Evolutionary conservation across 2,113 vertebrate species (phyloP).

Genomic region (Petrocephalus zakoni): DNA sequence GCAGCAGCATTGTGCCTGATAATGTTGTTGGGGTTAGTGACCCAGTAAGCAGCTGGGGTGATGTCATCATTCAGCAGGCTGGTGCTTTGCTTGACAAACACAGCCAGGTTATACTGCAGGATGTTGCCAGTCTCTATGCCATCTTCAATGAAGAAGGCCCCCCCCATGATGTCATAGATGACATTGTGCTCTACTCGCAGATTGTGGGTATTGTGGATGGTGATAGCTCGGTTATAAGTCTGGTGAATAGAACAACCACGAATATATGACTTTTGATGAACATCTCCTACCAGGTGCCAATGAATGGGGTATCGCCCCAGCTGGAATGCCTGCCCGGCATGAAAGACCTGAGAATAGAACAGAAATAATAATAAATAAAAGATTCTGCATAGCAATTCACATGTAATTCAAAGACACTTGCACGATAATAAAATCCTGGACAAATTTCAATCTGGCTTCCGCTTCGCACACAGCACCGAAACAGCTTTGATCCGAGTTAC

Average conservation of each 20-base stretch:
- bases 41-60: constrained; percentile 78
- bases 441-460: no score
- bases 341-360: constrained; percentile 55
- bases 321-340: constrained; percentile 76
- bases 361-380: background rate
- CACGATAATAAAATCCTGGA: no score
- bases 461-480: no score
- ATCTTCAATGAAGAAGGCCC: constrained; percentile 81
- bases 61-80: constrained; percentile 80
- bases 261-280: constrained; percentile 70
- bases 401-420: no score
- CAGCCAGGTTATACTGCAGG: constrained; percentile 76
- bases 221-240: constrained; percentile 75
- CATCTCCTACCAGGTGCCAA: constrained; percentile 76
- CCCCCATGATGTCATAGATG: constrained; percentile 77
- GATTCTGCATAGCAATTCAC: background rate
- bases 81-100: constrained; percentile 78
- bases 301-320: constrained; percentile 79
- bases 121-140: constrained; percentile 77
- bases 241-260: constrained; percentile 74
- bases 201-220: constrained; percentile 76
- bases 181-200: constrained; percentile 76
- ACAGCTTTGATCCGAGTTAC: no score
- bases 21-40: constrained; percentile 80
- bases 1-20: constrained; percentile 73